Evolutionary conservation across 2,113 vertebrate genomes (phyloP).

Genomic region (Amazona guildingii): DNA sequence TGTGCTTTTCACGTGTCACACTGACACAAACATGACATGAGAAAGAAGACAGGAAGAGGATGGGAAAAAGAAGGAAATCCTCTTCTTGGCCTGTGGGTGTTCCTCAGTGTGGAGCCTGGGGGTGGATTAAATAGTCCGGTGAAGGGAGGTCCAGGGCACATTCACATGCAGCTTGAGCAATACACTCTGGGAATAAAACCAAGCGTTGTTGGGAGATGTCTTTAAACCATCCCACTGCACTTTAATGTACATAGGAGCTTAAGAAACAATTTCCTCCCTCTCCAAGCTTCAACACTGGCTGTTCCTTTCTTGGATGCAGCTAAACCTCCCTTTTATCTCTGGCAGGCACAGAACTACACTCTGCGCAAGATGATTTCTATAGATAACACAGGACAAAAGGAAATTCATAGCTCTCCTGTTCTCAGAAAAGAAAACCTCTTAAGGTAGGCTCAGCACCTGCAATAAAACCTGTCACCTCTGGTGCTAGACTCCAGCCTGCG

Average conservation of each 20-base stretch:
- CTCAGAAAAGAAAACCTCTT: conserved; percentile 70
- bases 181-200: neutral
- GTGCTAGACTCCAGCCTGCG: neutral
- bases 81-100: neutral
- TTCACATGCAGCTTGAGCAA: neutral
- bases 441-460: conserved; percentile 61
- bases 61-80: neutral
- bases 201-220: neutral
- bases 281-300: neutral
- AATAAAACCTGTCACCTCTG: neutral
- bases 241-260: neutral
- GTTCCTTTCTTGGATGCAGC: neutral
- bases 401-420: conserved; percentile 56
- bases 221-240: neutral
- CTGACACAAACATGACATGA: conserved; percentile 6
- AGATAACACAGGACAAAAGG: conserved; percentile 50
- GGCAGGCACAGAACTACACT: conserved; percentile 59
- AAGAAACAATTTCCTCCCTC: neutral
- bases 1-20: neutral
- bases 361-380: conserved; percentile 68
- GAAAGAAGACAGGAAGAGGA: neutral
- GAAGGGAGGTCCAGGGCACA: neutral
- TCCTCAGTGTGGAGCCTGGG: neutral
- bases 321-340: conserved; percentile 33
- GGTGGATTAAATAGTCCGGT: neutral